phyloP scores from a whole-genome alignment of 2,797 vertebrate species.

The Epinephelus malabaricus region DNA sequence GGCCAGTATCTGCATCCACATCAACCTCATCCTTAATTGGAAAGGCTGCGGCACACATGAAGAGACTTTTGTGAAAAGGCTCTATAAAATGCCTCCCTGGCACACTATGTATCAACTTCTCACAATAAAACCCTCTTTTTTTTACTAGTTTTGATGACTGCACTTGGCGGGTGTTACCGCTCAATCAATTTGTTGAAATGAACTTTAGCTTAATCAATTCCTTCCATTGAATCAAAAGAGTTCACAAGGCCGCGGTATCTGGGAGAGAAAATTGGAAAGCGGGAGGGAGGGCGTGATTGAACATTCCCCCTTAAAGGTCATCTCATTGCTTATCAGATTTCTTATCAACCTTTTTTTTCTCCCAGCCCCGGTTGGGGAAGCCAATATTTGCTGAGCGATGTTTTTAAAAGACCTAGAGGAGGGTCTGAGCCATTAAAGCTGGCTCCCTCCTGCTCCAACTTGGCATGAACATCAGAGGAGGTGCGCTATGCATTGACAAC shows the following conservation, averaged over 20 bases:
- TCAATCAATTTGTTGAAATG: conserved; percentile 73
- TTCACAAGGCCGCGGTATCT: conserved; percentile 57
- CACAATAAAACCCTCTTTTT: conserved; percentile 50
- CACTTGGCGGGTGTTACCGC: conserved; percentile 60
- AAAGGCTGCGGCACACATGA: conserved; percentile 48
- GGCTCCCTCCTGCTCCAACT: conserved; percentile 52
- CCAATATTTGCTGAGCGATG: conserved; percentile 70
- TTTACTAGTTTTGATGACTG: conserved; percentile 71
- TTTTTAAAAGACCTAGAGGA: conserved; percentile 60
- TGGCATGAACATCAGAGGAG: conserved; percentile 69
- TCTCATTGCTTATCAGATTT: conserved; percentile 74
- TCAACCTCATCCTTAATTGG: conserved; percentile 67
- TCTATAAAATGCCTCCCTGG: conserved; percentile 51
- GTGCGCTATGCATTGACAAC: conserved; percentile 44
- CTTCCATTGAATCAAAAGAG: conserved; percentile 65
- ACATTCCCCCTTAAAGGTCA: conserved; percentile 78
- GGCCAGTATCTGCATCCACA: conserved; percentile 71
- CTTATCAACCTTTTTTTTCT: conserved; percentile 64
- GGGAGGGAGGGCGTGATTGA: conserved; percentile 59
- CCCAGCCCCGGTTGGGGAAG: conserved; percentile 24
- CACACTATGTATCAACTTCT: conserved; percentile 55
- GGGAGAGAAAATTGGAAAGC: conserved; percentile 66
- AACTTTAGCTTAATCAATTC: conserved; percentile 77
- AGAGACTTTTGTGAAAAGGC: conserved; percentile 43
- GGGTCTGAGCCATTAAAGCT: conserved; percentile 57